Conservation (phyloP, 2,888 invertebrate genomes). For the Tiphia femorata region DNA sequence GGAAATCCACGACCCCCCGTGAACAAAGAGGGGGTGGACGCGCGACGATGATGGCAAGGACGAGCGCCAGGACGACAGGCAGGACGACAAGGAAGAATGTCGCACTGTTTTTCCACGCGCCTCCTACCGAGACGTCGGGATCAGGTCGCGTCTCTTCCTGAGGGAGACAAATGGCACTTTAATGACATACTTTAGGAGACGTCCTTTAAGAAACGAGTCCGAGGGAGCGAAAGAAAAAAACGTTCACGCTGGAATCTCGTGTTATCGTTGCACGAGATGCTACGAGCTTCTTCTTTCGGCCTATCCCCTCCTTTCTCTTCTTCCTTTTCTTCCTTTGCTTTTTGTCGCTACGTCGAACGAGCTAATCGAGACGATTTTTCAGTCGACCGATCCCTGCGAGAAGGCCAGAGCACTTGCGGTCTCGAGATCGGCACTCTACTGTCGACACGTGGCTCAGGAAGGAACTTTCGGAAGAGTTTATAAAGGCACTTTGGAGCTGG, state of each 20-base stretch:
- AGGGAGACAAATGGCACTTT: no score
- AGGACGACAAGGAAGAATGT: no score
- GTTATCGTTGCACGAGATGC: no score
- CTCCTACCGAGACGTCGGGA: no score
- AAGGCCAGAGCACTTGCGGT: constrained; percentile 75
- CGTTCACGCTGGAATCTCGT: no score
- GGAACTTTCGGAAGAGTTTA: constrained; percentile 92
- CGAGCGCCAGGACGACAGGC: neutral
- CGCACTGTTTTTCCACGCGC: no score
- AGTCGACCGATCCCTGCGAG: constrained; percentile 72
- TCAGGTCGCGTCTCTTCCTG: no score
- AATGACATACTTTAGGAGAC: no score
- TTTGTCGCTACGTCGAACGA: neutral
- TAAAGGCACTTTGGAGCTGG: constrained; percentile 78
- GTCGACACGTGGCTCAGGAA: constrained; percentile 77
- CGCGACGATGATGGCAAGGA: constrained; percentile 25
- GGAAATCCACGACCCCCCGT: constrained; percentile 44
- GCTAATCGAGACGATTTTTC: constrained; percentile 26
- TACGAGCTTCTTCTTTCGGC: no score
- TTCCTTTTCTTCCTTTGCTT: neutral
- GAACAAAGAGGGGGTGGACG: constrained; percentile 58
- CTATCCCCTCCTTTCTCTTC: neutral
- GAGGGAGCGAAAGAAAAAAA: no score
- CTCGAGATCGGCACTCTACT: constrained; percentile 73
- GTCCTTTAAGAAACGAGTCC: no score